These are phyloP conservation scores for Notarius lentiginosus DNA, from an alignment of 2,113 vertebrate genomes.

Conservation along the genomic window DNA sequence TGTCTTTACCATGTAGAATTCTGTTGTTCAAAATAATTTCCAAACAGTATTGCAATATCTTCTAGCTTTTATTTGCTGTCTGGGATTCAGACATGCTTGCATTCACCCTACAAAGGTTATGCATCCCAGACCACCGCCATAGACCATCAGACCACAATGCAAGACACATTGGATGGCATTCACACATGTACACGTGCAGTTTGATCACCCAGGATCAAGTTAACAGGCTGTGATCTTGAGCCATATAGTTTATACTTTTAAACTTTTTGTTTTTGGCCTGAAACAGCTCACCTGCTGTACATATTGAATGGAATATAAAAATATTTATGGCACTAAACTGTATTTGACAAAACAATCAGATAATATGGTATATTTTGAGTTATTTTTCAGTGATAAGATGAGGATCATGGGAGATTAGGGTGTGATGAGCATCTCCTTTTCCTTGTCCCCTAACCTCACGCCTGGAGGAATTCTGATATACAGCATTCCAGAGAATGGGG, in stretches of 20 bases:
- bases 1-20: no score
- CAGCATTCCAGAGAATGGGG: conserved; percentile 1
- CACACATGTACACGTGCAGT: background rate
- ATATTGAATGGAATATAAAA: background rate
- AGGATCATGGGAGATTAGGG: background rate
- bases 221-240: background rate
- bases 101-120: no score
- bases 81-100: no score
- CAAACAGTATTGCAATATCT: no score
- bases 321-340: background rate
- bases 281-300: no score
- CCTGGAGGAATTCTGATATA: background rate
- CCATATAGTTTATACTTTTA: background rate
- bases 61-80: no score
- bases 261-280: no score
- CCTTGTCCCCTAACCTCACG: background rate
- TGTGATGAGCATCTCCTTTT: background rate
- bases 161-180: background rate
- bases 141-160: no score
- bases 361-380: background rate
- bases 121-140: no score
- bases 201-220: background rate
- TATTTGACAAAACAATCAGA: background rate
- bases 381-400: background rate
- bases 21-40: no score